Percentiles rank a stretch among this genome's conserved stretches.
phyloP scores from a whole-genome alignment of 2,888 invertebrate species.

The Meiosimyza decipiens region DNA sequence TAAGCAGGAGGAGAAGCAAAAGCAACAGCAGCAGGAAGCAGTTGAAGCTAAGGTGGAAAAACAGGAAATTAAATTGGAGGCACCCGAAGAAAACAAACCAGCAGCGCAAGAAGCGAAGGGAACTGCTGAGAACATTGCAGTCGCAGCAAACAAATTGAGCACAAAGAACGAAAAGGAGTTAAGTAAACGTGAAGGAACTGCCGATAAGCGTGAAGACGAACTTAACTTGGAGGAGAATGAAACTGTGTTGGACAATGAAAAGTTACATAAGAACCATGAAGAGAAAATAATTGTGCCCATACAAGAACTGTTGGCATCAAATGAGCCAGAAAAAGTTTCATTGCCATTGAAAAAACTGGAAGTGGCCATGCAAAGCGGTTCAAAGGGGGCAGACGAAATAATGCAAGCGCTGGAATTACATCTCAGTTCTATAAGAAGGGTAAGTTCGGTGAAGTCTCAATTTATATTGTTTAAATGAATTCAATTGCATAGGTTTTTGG shows the following conservation, averaged over 20 bases:
- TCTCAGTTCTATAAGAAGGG: conserved; percentile 55
- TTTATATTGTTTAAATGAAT: background rate
- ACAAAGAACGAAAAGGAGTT: conserved; percentile 48
- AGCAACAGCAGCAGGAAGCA: conserved; percentile 8
- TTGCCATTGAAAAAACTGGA: conserved; percentile 69
- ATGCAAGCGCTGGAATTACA: conserved; percentile 72
- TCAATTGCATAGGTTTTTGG: conserved; percentile 50
- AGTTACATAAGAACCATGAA: conserved; percentile 69
- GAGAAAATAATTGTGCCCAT: conserved; percentile 66
- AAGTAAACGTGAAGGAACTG: conserved; percentile 51
- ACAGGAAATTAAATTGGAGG: conserved; percentile 24
- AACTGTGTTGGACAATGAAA: conserved; percentile 69
- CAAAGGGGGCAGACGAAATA: conserved; percentile 67
- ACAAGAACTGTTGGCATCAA: conserved; percentile 66
- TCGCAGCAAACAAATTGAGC: background rate
- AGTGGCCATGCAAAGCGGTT: conserved; percentile 59
- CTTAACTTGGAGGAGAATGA: conserved; percentile 62
- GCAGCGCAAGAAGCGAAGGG: conserved; percentile 44
- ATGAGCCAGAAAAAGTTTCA: conserved; percentile 70
- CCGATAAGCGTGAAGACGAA: conserved; percentile 57
- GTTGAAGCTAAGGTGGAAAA: conserved; percentile 16
- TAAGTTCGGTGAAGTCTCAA: conserved; percentile 46
- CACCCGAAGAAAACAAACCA: conserved; percentile 38
- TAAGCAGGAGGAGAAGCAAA: conserved; percentile 53
- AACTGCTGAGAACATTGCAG: conserved; percentile 12